phyloP scores from a whole-genome alignment of 2,888 invertebrate species.

The Drosophila mayaguana region DNA sequence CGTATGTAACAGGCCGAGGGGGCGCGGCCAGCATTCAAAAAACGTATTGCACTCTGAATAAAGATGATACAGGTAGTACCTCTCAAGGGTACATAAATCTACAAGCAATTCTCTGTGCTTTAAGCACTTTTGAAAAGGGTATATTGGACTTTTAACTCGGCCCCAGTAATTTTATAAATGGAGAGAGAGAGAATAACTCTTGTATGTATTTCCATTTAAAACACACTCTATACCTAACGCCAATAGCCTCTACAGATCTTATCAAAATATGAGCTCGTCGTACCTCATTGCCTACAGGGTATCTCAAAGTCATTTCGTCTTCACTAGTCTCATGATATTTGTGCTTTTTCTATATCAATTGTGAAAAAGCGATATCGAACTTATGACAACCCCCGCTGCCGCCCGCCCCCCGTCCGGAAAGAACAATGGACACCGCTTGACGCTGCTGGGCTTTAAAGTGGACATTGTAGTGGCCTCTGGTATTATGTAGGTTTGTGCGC shows the following conservation, averaged over 20 bases:
- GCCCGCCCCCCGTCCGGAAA: conserved; percentile 34
- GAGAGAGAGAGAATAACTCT: too few relatives aligned
- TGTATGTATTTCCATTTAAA: too few relatives aligned
- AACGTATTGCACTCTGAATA: too few relatives aligned
- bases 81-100: too few relatives aligned
- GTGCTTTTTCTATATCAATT: conserved; percentile 34
- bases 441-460: conserved; percentile 72
- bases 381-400: conserved; percentile 31
- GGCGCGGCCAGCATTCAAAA: background rate
- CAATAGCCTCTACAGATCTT: too few relatives aligned
- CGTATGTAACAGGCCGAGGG: background rate
- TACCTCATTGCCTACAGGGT: background rate
- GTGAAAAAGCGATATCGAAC: conserved; percentile 63
- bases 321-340: background rate
- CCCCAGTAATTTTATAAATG: too few relatives aligned
- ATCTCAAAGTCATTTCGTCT: background rate
- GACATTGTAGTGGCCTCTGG: conserved; percentile 73
- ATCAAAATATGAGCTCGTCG: too few relatives aligned
- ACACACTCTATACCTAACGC: too few relatives aligned
- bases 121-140: too few relatives aligned
- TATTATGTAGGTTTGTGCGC: conserved; percentile 59
- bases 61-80: too few relatives aligned
- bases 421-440: conserved; percentile 64
- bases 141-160: too few relatives aligned
- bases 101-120: too few relatives aligned